Evolutionary conservation across 2,113 vertebrate genomes (phyloP).

Genomic region (Pseudorectes ferrugineus): DNA sequence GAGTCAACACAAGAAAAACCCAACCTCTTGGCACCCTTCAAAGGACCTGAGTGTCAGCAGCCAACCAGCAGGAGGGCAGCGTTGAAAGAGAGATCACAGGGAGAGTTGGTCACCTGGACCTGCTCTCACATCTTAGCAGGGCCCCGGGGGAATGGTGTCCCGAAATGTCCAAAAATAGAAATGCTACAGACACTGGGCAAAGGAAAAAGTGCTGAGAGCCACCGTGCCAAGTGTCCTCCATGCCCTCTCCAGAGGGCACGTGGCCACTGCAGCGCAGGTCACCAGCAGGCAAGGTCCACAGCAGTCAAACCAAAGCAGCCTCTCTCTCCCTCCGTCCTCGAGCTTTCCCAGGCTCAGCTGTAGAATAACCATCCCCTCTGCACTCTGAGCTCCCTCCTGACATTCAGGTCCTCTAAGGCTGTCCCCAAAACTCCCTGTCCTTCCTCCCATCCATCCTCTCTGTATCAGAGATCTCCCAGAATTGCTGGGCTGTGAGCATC

Average conservation of each 20-base stretch:
- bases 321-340: neutral
- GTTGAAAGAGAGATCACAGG: neutral
- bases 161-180: neutral
- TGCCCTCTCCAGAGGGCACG: neutral
- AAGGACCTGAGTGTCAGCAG: neutral
- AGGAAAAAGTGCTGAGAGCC: neutral
- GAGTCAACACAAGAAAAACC: neutral
- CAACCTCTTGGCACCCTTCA: neutral
- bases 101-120: neutral
- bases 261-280: neutral
- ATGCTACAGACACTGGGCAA: neutral
- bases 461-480: neutral
- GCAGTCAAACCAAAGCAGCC: neutral
- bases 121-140: neutral
- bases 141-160: neutral
- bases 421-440: neutral
- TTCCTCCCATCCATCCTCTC: neutral
- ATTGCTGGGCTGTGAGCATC: fast-evolving
- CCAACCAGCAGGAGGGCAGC: neutral
- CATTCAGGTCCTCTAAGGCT: neutral
- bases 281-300: neutral
- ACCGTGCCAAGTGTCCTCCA: neutral
- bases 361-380: neutral
- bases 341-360: neutral
- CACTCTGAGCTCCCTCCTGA: neutral